Base-by-base conservation (phyloP, 2,888 invertebrate species). In the Allacma fusca region DNA sequence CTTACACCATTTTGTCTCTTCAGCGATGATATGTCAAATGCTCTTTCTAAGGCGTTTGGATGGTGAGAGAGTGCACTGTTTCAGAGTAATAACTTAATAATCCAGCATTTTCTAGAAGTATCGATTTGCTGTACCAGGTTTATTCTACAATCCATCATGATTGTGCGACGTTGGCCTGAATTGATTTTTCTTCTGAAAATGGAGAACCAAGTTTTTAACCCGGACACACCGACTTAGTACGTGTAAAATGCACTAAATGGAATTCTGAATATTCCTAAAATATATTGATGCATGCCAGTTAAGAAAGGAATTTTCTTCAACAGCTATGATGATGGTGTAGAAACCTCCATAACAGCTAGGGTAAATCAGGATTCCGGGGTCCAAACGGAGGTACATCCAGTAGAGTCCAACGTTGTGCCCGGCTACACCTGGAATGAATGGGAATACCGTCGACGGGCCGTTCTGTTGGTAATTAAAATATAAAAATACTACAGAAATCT, bases 351-450 rank as follows among this genome's bases (percentile, higher is more conserved):
- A 2, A 29, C 76, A n/a, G 29, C 76, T 21, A n/a, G 29, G 13
- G 21, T 59, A 44, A 59, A 19, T 34, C 26, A 65, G 29, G 78
- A 80, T 23, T 68, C 78, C 0, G 80, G 74, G n/a, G 69, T 77
- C 7, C 83, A 83, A 67, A 82, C 82, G 1, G 83, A 83, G 77
- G 29, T 78, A 1, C 83, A 83, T 74, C 82, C 83, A 0, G 62
- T 81, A n/a, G 76, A 79, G 12, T 64, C 76, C 4, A 81, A 81
- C 43, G 78, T 82, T 34, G 80, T 83, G 4, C 69, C 26, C 16
- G 80, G 79, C 9, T 80, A 81, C 71, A 78, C 80, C 1, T 83
- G 81, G 81, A 83, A 83, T 72, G 83, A 83, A 62, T 83, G 82
- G 81, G 82, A 83, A 26, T 67, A 82, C n/a, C 77, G 83, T 28